Evolutionary conservation across 2,113 vertebrate genomes (phyloP), one percentile per base, ranked within the genome.

Genomic region (Mus musculus): DNA sequence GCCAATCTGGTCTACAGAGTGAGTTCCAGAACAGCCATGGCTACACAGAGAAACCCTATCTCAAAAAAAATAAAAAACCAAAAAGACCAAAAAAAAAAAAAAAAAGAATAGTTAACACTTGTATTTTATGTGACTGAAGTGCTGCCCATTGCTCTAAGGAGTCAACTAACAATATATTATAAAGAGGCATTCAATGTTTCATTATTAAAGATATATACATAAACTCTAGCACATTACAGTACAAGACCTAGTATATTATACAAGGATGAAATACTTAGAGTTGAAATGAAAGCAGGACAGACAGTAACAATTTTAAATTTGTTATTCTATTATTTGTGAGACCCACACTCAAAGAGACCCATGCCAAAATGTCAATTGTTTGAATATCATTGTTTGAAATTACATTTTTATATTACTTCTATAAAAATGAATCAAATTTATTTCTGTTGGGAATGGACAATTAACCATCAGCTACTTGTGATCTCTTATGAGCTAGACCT

Each of bases 381-480:
- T 86, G 76, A 95, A 91, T 20, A 90, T 78, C 6, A 89, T 63
- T 80, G 80, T 65, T 93, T 82, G 39, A 2, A 93, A 20, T 93
- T 39, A 4, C 5, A 77, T 39, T 72, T 76, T 85, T 67, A 76
- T 89, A 77, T 3, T 39, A 52, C 24, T 82, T 94, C 5, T 9
- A 73, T 7, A 88, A 86, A 8, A 78, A 28, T 56, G 1, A 87
- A 56, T 84, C 9, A 89, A 86, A 82, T 59, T 49, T 86, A 75
- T 82, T 59, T 81, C 80, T 59, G 12, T 39, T 61, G 22, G 2
- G n/a, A 11, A 56, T 81, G 19, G 56, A n/a, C 1, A 81, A 90
- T 76, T 22, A 95, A 0, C 33, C 1, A 54, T 82, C 24, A 88
- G 9, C 14, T 7, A 11, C 36, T 36, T 30, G 19, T 91, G 78